Evolutionary conservation across 2,888 invertebrate genomes (phyloP).

Genomic region (Scaptomyza tumidula): DNA sequence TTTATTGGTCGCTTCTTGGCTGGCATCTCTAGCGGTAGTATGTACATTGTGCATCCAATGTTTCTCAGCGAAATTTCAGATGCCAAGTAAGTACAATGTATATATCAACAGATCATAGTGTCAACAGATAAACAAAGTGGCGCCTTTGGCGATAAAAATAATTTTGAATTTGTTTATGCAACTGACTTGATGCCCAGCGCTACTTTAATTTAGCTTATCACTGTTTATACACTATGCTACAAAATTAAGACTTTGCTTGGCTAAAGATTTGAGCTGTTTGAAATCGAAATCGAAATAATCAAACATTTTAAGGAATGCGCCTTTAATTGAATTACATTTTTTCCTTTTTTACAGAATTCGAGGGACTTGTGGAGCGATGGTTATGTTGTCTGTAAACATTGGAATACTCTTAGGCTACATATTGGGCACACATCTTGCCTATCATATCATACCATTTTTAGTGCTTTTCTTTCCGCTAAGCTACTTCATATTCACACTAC

Average conservation of each 20-base stretch:
- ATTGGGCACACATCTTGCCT: conserved; percentile 74
- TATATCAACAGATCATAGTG: conserved; percentile 4
- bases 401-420: conserved; percentile 81
- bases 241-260: neutral
- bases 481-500: conserved; percentile 62
- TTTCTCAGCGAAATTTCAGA: conserved; percentile 76
- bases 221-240: conserved; percentile 2
- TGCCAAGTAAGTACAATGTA: conserved; percentile 59
- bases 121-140: conserved; percentile 1
- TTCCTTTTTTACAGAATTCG: conserved; percentile 72
- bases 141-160: conserved; percentile 3
- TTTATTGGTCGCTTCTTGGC: conserved; percentile 66
- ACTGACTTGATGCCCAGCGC: neutral
- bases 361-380: conserved; percentile 79
- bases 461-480: conserved; percentile 67
- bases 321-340: too few relatives aligned
- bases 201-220: neutral
- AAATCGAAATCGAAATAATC: too few relatives aligned
- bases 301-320: too few relatives aligned
- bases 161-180: conserved; percentile 13
- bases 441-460: conserved; percentile 71
- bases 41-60: conserved; percentile 74
- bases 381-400: conserved; percentile 77
- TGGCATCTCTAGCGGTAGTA: conserved; percentile 73
- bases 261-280: too few relatives aligned